Conservation (phyloP, 2,888 invertebrate species). For the Unio pictorum region DNA sequence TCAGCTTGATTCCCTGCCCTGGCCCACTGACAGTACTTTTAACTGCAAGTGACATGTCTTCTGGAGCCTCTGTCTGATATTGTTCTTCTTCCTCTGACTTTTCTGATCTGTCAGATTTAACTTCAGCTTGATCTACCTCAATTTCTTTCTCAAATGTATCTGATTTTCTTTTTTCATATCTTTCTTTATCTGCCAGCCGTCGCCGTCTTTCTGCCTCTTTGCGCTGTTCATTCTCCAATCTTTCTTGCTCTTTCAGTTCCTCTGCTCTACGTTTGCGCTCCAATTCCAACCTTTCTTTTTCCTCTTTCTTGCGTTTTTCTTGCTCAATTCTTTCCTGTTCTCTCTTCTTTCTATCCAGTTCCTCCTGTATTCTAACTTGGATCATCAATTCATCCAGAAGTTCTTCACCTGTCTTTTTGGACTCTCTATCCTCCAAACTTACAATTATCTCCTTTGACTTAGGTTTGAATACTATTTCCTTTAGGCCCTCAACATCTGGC, state of each 20-base stretch:
- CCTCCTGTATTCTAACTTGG: conserved; percentile 52
- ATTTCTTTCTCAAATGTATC: conserved; percentile 35
- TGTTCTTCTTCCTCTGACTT: conserved; percentile 25
- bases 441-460: conserved; percentile 42
- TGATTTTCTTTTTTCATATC: conserved; percentile 16
- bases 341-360: conserved; percentile 44
- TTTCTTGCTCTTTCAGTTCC: conserved; percentile 13
- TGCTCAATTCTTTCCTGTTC: conserved; percentile 30
- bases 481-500: conserved; percentile 49
- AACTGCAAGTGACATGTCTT: conserved; percentile 19
- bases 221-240: conserved; percentile 29
- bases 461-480: conserved; percentile 44
- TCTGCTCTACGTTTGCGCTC: conserved; percentile 5
- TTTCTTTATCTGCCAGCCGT: conserved; percentile 18
- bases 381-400: conserved; percentile 63
- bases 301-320: conserved; percentile 26
- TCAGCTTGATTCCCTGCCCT: conserved; percentile 69
- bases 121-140: conserved; percentile 32
- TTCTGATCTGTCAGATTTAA: conserved; percentile 22
- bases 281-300: conserved; percentile 13
- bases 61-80: conserved; percentile 3
- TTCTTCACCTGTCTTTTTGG: conserved; percentile 63
- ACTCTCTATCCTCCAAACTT: conserved; percentile 53
- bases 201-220: conserved; percentile 37
- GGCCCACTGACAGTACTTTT: conserved; percentile 47